Conservation (phyloP, 1,140 invertebrate genomes). For the Branchinecta lynchi region DNA sequence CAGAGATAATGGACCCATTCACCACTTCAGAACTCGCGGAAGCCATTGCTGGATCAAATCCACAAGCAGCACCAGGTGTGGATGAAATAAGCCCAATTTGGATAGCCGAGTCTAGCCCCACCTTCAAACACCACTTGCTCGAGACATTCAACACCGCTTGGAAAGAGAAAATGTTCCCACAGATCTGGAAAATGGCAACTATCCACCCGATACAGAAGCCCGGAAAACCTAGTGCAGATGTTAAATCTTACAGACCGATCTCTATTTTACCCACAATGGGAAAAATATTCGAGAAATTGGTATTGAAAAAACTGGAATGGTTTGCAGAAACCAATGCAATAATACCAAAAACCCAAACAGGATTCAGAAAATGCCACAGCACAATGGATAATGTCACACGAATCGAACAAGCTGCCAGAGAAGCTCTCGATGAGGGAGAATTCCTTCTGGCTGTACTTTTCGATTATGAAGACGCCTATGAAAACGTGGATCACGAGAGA, state of each 20-base stretch:
- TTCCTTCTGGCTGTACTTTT: not conserved
- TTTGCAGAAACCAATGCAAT: not conserved
- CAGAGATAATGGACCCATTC: not conserved
- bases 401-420: not conserved
- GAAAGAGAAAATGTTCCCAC: not conserved
- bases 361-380: not conserved
- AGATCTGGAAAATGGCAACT: not conserved
- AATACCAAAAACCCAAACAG: not conserved
- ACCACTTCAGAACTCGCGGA: not conserved
- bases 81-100: not conserved
- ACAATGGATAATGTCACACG: not conserved
- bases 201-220: not conserved
- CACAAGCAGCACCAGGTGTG: not conserved
- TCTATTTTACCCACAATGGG: not conserved
- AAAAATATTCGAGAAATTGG: not conserved
- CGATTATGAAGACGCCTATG: not conserved
- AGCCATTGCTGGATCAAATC: not conserved
- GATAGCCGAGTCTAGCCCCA: not conserved
- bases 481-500: not conserved
- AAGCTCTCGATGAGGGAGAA: not conserved
- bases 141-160: not conserved
- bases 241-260: not conserved
- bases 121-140: not conserved
- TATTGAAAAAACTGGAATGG: not conserved
- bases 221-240: not conserved